Evolutionary conservation across 2,113 vertebrate genomes (phyloP), one percentile per base, ranked within the genome.

Genomic region (Malurus melanocephalus): DNA sequence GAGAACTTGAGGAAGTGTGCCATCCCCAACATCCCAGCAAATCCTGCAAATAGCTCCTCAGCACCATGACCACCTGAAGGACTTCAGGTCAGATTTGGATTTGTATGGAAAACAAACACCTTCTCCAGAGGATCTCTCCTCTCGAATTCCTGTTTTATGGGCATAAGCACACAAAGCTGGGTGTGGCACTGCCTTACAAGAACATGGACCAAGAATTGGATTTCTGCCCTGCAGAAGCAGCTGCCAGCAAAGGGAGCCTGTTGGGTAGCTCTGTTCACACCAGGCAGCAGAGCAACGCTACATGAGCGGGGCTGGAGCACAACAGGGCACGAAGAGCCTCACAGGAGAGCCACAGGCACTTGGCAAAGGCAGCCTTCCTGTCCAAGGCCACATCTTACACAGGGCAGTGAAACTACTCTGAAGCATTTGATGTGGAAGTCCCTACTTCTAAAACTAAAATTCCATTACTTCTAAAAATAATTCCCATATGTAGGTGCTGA

Each of bases 1-100:
- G 95, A 35, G 98, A 99, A 90, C 94, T 99, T 71, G 95, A 97
- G 23, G 86, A 92, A 81, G 89, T 67, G 32, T 64, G 68, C 46
- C 46, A 65, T 67, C 88, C 69, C 35, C 78, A 74, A 2, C 32
- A 71, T 56, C 17, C 22, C 20, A 55, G 1, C 19, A 85, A 86
- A 42, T 57, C 85, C 38, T 75, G 67, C 46, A 85, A 85, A 21
- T 88, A 87, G 65, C 79, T 62, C 49, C 64, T 73, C 77, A 90
- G 85, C 15, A 56, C 42, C 49, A 0, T 24, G 32, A 60, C 51
- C 42, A 71, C 32, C 59, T 74, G 61, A 57, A 71, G 72, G 79
- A n/a, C 40, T 35, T 69, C 0, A 0, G 13, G 46, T 80, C 73
- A 53, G 32, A 12, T 57, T 75, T 75, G 76, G 33, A 42, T 46